Conservation (phyloP, 2,797 vertebrate species). For the Lophotriccus pileatus region DNA sequence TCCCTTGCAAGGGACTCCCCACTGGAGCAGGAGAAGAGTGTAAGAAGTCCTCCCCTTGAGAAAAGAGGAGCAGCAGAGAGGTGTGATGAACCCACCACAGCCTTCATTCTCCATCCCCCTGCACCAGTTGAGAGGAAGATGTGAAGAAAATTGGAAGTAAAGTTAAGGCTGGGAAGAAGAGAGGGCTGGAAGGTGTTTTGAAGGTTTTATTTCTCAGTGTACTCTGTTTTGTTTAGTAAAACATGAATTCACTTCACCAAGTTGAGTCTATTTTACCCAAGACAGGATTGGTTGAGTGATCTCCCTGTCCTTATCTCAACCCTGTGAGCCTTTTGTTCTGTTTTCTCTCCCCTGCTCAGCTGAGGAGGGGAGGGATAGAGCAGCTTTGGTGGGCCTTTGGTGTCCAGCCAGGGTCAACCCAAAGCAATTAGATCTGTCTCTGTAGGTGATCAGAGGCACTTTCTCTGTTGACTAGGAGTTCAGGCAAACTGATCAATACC, state of each 20-base stretch:
- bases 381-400: not conserved
- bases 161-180: not conserved
- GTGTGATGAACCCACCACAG: not conserved
- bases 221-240: not conserved
- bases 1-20: not conserved
- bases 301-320: not conserved
- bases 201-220: not conserved
- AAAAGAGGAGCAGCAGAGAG: not conserved
- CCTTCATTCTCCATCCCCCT: not conserved
- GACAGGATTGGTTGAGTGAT: not conserved
- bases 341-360: not conserved
- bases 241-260: not conserved
- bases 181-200: not conserved
- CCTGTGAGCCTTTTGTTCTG: rapidly evolving
- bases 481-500: not conserved
- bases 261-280: not conserved
- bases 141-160: not conserved
- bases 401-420: not conserved
- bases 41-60: not conserved
- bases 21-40: not conserved
- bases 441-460: not conserved
- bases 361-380: not conserved
- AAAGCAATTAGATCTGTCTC: not conserved
- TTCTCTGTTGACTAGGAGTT: not conserved
- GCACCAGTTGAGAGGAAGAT: rapidly evolving